Evolutionary conservation across 1,140 invertebrate species (phyloP).

Genomic region (Drosophila sucinea): DNA sequence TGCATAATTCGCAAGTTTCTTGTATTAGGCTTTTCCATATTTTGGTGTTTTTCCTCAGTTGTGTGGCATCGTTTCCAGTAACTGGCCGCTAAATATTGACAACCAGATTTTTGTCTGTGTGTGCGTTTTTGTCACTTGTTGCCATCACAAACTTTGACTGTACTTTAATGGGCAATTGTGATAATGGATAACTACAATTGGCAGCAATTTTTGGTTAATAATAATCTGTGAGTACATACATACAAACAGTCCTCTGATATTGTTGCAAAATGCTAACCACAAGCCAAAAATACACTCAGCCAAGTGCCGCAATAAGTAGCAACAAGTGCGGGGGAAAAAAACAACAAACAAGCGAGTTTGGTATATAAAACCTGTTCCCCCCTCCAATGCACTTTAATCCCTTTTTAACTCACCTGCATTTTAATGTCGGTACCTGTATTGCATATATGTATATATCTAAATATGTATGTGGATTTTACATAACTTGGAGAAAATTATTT

Average conservation of each 20-base stretch:
- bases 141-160: conserved; percentile 6
- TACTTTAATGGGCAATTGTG: conserved; percentile 31
- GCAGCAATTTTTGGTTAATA: conserved; percentile 67
- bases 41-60: conserved; percentile 36
- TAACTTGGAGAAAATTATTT: conserved; percentile 9
- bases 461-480: conserved; percentile 8
- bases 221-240: conserved; percentile 60
- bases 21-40: conserved; percentile 56
- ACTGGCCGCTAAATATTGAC: conserved; percentile 34
- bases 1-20: conserved; percentile 45
- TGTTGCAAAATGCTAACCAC: conserved; percentile 26
- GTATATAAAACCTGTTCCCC: background rate
- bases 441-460: background rate
- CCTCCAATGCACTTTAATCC: background rate
- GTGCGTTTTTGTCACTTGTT: background rate
- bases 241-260: conserved; percentile 1
- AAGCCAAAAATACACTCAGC: background rate
- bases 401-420: background rate
- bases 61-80: conserved; percentile 66
- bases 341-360: background rate
- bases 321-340: conserved; percentile 19
- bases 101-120: conserved; percentile 12
- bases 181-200: conserved; percentile 49
- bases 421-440: background rate
- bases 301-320: background rate